These are phyloP conservation scores for Eristalinus aeneus DNA, from an alignment of 2,888 invertebrate species.

Conservation along the genomic window DNA sequence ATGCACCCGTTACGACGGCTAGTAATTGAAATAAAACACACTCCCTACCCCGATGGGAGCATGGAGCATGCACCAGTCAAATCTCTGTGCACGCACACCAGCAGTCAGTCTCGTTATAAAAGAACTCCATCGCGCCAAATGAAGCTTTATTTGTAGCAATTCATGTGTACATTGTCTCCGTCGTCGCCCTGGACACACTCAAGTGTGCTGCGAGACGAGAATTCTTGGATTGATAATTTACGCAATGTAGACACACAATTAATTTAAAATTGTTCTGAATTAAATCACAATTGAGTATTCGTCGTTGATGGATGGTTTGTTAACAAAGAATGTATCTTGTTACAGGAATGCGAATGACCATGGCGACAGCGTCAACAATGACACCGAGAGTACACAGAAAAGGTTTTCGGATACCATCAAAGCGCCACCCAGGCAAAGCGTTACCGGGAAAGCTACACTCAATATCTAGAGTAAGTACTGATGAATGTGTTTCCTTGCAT, in stretches of 20 bases:
- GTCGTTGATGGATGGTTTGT: slow-evolving; percentile 36
- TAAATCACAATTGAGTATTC: slow-evolving; percentile 61
- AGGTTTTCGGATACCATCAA: slow-evolving; percentile 86
- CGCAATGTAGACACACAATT: slow-evolving; percentile 67
- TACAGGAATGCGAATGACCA: slow-evolving; percentile 88
- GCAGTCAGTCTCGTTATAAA: slow-evolving; percentile 19
- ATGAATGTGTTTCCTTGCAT: background rate
- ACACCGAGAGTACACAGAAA: slow-evolving; percentile 86
- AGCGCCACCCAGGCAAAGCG: slow-evolving; percentile 82
- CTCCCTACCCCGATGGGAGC: slow-evolving; percentile 34
- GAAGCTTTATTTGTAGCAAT: slow-evolving; percentile 54
- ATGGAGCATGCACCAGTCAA: slow-evolving; percentile 23
- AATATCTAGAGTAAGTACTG: slow-evolving; percentile 81
- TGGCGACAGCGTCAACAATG: slow-evolving; percentile 86
- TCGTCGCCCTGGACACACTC: slow-evolving; percentile 19
- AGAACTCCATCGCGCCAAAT: slow-evolving; percentile 33
- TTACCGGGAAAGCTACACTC: slow-evolving; percentile 80
- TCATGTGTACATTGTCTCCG: slow-evolving; percentile 24
- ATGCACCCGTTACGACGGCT: slow-evolving; percentile 60
- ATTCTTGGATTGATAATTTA: slow-evolving; percentile 55
- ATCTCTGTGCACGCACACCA: background rate
- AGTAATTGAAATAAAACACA: slow-evolving; percentile 58
- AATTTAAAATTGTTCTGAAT: slow-evolving; percentile 63
- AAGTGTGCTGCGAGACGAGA: background rate
- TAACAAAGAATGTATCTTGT: slow-evolving; percentile 45